phyloP scores from a whole-genome alignment of 2,888 invertebrate species.

The Meiosimyza platycephala region DNA sequence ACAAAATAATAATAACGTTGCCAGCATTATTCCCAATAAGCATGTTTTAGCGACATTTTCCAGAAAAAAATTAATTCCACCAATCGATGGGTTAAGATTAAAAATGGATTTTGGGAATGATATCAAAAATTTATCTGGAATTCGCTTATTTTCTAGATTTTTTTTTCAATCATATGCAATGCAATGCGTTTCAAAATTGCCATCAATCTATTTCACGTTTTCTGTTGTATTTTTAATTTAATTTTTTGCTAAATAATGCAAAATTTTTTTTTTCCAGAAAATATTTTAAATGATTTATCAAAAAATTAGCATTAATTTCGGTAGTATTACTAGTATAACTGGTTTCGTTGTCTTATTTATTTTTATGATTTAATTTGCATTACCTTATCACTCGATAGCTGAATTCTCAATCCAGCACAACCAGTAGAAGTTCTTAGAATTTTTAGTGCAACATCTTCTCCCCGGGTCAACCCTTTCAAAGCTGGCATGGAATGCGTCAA shows the following conservation, averaged over 20 bases:
- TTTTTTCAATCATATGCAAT: too few relatives aligned
- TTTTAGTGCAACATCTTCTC: background rate
- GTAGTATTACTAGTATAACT: conserved; percentile 1
- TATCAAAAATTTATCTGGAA: too few relatives aligned
- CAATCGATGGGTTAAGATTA: too few relatives aligned
- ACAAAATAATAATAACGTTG: too few relatives aligned
- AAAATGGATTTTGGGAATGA: too few relatives aligned
- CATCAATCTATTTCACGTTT: too few relatives aligned
- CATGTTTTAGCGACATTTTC: too few relatives aligned
- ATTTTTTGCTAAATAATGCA: background rate
- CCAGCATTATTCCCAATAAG: too few relatives aligned
- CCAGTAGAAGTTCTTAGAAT: conserved; percentile 6
- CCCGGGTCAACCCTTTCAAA: background rate
- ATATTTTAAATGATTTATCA: background rate
- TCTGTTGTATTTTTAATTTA: too few relatives aligned
- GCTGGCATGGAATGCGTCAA: conserved; percentile 10
- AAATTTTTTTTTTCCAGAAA: background rate
- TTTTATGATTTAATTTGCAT: conserved; percentile 20
- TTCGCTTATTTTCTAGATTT: too few relatives aligned
- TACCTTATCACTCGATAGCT: background rate
- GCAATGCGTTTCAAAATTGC: too few relatives aligned
- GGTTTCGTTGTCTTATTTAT: conserved; percentile 8
- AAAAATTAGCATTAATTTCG: conserved; percentile 12
- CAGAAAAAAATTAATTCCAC: too few relatives aligned
- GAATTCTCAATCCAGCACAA: background rate